phyloP scores from a whole-genome alignment of 2,797 vertebrate genomes.

The Myotis myotis region DNA sequence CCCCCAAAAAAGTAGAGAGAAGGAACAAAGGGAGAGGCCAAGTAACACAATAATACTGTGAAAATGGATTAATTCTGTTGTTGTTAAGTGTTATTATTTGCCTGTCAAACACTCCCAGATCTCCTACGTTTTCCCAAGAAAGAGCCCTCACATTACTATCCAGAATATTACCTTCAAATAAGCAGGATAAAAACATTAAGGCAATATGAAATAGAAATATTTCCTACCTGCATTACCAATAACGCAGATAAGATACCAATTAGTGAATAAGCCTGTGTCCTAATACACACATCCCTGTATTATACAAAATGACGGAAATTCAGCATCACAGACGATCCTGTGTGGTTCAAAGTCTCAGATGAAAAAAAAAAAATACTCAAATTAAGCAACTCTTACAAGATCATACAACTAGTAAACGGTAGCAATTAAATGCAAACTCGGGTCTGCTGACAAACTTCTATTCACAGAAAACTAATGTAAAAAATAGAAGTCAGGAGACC shows the following conservation, averaged over 20 bases:
- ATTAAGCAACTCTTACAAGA: constrained; percentile 6
- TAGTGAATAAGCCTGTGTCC: not conserved
- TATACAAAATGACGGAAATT: constrained; percentile 25
- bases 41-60: not conserved
- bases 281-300: not conserved
- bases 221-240: not conserved
- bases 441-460: not conserved
- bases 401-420: not conserved
- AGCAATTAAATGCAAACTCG: constrained; percentile 34
- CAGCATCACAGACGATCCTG: constrained; percentile 16
- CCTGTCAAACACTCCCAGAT: not conserved
- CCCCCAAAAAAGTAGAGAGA: not conserved
- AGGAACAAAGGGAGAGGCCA: not conserved
- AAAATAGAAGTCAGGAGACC: not conserved
- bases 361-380: not conserved
- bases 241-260: not conserved
- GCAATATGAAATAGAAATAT: constrained; percentile 10
- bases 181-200: constrained; percentile 29
- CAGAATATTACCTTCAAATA: constrained; percentile 17
- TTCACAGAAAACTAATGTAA: constrained; percentile 19
- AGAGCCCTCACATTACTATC: not conserved
- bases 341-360: not conserved
- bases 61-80: not conserved
- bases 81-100: not conserved
- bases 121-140: not conserved